Evolutionary conservation across 2,113 vertebrate genomes (phyloP), one percentile per base, ranked within the genome.

Genomic region (Eptesicus fuscus): DNA sequence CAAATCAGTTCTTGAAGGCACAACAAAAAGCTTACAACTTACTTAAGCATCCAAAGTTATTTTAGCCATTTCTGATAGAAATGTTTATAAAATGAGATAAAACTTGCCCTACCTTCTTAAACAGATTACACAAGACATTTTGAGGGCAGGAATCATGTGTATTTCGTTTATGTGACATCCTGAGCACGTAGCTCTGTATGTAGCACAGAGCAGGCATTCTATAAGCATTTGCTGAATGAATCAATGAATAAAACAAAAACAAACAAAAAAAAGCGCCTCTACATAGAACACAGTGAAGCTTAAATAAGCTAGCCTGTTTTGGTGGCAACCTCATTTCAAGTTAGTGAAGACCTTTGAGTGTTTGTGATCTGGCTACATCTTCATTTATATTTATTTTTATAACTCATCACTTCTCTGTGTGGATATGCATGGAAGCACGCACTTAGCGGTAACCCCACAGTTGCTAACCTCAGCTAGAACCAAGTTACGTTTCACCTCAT

Each of bases 401-500:
- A 87, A 71, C 18, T 74, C 86, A 67, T n/a, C 65, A 22, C 28
- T 90, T 13, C 77, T 16, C 56, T 44, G 51, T 44, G 51, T 96
- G 67, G 42, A 53, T 18, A 0, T 70, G 73, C 35, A 5, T 6
- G 25, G 63, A 93, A 80, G 28, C 6, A 10, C 0, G 95, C 70
- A 83, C 0, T 96, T 73, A 83, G 23, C 20, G 23, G 32, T 28
- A 94, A 76, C 80, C 30, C 22, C 5, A 32, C 10, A 78, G 28
- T 35, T 97, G 30, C 85, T 85, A 96, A 78, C 30, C 11, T 89
- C 40, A 85, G 32, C 44, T 51, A 49, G 84, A 91, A 92, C 47
- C 35, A 83, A 83, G 16, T 40, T 59, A 83, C 69, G 5, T 83
- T 95, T 97, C 59, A 76, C 63, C 83, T 97, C 92, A 65, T 37